A percentile compares a stretch with the other conserved stretches of the same genome.
phyloP scores from a whole-genome alignment of 2,888 invertebrate species.

The Harpalus rubripes region DNA sequence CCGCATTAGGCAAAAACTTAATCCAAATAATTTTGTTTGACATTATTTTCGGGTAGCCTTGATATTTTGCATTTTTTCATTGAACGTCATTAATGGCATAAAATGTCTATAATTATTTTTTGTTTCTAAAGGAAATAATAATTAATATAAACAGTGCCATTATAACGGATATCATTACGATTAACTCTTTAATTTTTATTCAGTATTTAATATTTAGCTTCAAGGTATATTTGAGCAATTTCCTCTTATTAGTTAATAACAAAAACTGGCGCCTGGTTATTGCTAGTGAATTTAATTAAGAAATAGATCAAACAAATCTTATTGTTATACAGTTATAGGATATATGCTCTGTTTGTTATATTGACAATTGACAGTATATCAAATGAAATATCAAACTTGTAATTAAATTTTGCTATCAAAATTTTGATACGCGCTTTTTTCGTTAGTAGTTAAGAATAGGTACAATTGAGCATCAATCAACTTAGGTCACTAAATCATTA shows the following conservation, averaged over 20 bases:
- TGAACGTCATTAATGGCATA: constrained; percentile 5
- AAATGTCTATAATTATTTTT: not conserved
- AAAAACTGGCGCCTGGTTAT: not conserved
- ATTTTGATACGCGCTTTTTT: too few species aligned
- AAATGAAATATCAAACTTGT: too few species aligned
- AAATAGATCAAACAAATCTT: too few species aligned
- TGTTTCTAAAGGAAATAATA: constrained; percentile 36
- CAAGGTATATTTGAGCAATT: constrained; percentile 29
- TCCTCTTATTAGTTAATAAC: not conserved
- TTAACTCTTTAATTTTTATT: constrained; percentile 10
- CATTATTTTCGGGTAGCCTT: not conserved
- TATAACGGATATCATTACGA: constrained; percentile 14
- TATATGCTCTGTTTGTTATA: too few species aligned
- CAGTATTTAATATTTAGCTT: constrained; percentile 4
- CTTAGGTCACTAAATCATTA: too few species aligned
- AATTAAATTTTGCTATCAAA: too few species aligned
- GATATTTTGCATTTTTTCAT: constrained; percentile 21
- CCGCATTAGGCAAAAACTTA: not conserved
- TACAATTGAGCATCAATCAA: too few species aligned
- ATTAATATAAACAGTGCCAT: constrained; percentile 40
- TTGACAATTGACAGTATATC: too few species aligned
- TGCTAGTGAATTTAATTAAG: not conserved
- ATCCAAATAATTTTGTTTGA: not conserved
- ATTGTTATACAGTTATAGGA: too few species aligned
- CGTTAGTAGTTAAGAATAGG: too few species aligned